A percentile compares a stretch with the other conserved stretches of the same genome.
Evolutionary conservation across 2,113 vertebrate genomes (phyloP).

Genomic region (Macrotus californicus): DNA sequence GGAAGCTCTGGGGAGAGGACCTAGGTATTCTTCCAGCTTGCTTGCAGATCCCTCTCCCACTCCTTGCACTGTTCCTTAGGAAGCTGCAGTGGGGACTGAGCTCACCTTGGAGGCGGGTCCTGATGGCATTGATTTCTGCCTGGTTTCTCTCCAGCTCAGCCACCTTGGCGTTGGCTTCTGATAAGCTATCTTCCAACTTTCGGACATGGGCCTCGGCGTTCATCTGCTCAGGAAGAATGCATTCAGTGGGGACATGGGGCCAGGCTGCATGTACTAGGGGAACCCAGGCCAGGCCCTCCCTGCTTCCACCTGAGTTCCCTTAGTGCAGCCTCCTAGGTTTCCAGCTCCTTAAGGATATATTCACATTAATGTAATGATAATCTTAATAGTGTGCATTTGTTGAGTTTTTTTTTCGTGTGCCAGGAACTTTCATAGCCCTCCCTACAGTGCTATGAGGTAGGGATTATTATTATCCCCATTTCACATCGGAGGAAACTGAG

Average conservation of each 20-base stretch:
- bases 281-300: not conserved
- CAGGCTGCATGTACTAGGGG: not conserved
- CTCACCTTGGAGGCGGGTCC: conserved; percentile 79
- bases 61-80: not conserved
- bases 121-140: conserved; percentile 78
- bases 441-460: not conserved
- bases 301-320: not conserved
- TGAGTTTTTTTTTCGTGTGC: not conserved
- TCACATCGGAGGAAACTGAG: not conserved
- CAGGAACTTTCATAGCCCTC: not conserved
- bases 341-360: not conserved
- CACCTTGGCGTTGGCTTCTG: conserved; percentile 78
- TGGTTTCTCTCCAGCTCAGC: conserved; percentile 78
- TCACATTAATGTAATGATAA: not conserved
- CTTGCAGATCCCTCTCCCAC: not conserved
- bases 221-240: conserved; percentile 64
- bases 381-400: not conserved
- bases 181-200: conserved; percentile 79
- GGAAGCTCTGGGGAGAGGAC: not conserved
- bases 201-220: conserved; percentile 73
- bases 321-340: not conserved
- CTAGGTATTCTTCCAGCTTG: not conserved
- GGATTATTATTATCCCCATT: not conserved
- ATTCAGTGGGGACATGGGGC: not conserved
- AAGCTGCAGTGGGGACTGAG: conserved; percentile 1